Conservation (phyloP, 2,797 vertebrate species). For the Rhinella marina region DNA sequence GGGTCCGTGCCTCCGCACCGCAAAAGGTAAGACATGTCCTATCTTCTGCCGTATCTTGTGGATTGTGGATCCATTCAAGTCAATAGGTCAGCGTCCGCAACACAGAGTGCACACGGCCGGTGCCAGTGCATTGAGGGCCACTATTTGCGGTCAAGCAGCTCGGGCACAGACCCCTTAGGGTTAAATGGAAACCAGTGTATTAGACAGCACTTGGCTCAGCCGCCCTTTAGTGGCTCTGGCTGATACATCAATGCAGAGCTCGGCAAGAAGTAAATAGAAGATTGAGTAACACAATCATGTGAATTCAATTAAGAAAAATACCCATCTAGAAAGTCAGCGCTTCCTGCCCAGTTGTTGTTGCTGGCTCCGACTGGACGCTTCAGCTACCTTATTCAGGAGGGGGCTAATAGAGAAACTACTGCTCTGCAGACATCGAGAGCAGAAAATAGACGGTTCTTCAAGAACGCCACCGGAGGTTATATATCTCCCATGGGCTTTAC, state of each 20-base stretch:
- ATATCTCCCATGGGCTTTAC: background rate
- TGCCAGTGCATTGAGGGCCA: no score
- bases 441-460: background rate
- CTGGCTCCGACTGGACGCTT: slow-evolving; percentile 25
- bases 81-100: no score
- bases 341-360: slow-evolving; percentile 55
- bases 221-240: slow-evolving; percentile 1
- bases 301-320: slow-evolving; percentile 59
- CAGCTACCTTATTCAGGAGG: slow-evolving; percentile 9
- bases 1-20: no score
- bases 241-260: slow-evolving; percentile 6
- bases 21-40: no score
- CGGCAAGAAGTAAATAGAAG: slow-evolving; percentile 36
- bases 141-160: no score
- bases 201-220: background rate
- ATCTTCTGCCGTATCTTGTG: no score
- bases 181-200: background rate
- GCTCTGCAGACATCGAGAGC: background rate
- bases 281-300: slow-evolving; percentile 59
- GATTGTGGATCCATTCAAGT: no score
- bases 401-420: background rate
- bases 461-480: background rate
- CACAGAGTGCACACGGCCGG: no score
- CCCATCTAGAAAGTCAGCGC: slow-evolving; percentile 55
- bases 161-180: no score